Base-by-base conservation (phyloP, 2,888 invertebrate species). In the Limnephilus marmoratus region DNA sequence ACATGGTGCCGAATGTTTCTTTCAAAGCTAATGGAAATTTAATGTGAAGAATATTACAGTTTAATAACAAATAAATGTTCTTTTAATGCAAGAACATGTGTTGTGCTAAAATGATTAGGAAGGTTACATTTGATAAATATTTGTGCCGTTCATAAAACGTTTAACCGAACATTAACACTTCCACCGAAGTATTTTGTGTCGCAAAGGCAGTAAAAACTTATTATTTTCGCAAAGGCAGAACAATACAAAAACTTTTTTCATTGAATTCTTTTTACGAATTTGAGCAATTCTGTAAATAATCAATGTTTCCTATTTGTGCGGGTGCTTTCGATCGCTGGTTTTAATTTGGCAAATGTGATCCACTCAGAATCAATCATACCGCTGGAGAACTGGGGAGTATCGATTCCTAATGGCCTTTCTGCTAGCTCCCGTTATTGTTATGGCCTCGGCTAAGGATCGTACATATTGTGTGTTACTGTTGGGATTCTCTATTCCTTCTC, bases 321-420 rank as follows among this genome's bases (percentile, higher is more conserved):
- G 81, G 24, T 13, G 49, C 83, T 34, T 68, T 91, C 85, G 45
- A 80, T 37, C 11, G 80, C 88, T 80, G 80, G 37, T 90, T 88
- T 92, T 90, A 92, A 92, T 93, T 93, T 92, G 31, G 85, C 90
- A 91, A 93, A 90, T 92, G 90, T 87, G 91, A 90, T 93, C 93
- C 85, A 85, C 88, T 81, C 37, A n/a, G 90, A 85, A 93, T 93
- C 93, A 93, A 92, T 93, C 93, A 93, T 87, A 53, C 82, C 81
- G 68, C 87, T 81, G 45, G 80, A 41, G 86, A 92, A 93, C 91
- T 80, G 92, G 85, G 49, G 80, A 68, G 87, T 93, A 93, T 92
- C 83, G 92, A 88, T 90, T 93, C 93, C 90, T 91, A 92, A 90
- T 91, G 91, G 91, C 83, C 91, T 85, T 49, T 88, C 85, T 81